These are phyloP conservation scores for Donacobius atricapilla DNA, from an alignment of 2,113 vertebrate genomes.

Conservation along the genomic window DNA sequence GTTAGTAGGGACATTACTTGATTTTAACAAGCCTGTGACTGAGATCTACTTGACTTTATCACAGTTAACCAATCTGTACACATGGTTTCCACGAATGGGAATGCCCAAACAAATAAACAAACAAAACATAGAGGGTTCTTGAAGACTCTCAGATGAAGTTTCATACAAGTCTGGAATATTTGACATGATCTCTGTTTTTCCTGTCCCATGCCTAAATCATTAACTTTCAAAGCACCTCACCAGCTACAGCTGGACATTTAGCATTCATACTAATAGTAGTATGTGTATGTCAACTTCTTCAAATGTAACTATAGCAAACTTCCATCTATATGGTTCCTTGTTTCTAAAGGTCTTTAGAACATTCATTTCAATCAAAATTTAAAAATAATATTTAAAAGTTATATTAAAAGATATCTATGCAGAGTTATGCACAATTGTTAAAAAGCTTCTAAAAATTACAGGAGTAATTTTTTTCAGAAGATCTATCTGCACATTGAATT, in stretches of 20 bases:
- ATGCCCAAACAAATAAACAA: neutral
- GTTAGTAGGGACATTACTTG: neutral
- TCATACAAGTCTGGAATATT: neutral
- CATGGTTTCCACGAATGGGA: accelerated
- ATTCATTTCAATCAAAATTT: neutral
- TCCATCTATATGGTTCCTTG: neutral
- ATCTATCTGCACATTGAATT: neutral
- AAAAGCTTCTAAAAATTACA: neutral
- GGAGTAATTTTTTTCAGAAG: neutral
- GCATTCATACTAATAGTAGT: neutral
- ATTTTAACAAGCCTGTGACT: neutral
- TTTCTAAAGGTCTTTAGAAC: neutral
- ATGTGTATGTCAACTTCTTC: neutral
- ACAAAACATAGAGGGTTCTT: neutral
- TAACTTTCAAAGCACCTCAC: neutral
- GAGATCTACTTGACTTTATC: neutral
- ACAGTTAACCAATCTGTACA: neutral
- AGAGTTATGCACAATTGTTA: neutral
- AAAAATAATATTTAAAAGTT: neutral
- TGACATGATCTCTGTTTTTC: neutral
- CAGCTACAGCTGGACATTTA: neutral
- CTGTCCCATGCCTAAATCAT: neutral
- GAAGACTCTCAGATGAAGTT: neutral
- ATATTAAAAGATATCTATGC: neutral
- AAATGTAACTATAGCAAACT: neutral